Base-by-base conservation (phyloP, 2,888 invertebrate genomes). In the Drosophila kambysellisi region DNA sequence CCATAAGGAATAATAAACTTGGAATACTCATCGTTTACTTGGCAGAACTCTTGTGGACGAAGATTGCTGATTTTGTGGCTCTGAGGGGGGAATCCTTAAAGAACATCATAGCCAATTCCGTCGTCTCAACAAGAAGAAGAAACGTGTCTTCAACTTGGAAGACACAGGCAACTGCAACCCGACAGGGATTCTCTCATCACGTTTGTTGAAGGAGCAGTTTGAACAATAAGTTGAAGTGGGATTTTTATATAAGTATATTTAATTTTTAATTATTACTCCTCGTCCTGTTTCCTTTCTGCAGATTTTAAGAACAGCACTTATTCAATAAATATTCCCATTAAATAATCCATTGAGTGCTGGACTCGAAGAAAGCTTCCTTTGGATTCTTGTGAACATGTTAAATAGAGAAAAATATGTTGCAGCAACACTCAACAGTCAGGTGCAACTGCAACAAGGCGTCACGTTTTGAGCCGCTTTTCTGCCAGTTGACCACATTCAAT, bases 401-500 rank as follows among this genome's bases (percentile, higher is more conserved):
- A n/a, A n/a, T n/a, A n/a, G n/a, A n/a, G 32, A 7, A 25, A 4
- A 54, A 1, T 17, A 15, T 29, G 5, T 17, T 6, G 15, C 17
- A 17, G 37, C 41, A 43, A 43, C 20, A 43, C 30, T 15, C 15
- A 15, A 15, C 7, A 4, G 46, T 1, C 25, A 46, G 15, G 46
- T 46, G 25, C 9, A 32, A 43, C 30, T 43, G 57, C 57, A 32
- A 12, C 29, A 20, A 6, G 5, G 20, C 25, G 57, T 25, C 57
- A 57, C 43, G 57, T 37, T 51, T 29, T 12, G 12, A 29, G 33
- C n/a, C 15, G 37, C 35, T 37, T 41, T 52, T 30, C 29, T 43
- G 41, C 32, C 17, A 4, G 33, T 46, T 20, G 53, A 48, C 39
- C 56, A 51, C 41, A 41, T 35, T 39, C 39, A 52, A 29, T 53